Evolutionary conservation across 2,888 invertebrate species (phyloP).

Genomic region (Metallyticus violacea): DNA sequence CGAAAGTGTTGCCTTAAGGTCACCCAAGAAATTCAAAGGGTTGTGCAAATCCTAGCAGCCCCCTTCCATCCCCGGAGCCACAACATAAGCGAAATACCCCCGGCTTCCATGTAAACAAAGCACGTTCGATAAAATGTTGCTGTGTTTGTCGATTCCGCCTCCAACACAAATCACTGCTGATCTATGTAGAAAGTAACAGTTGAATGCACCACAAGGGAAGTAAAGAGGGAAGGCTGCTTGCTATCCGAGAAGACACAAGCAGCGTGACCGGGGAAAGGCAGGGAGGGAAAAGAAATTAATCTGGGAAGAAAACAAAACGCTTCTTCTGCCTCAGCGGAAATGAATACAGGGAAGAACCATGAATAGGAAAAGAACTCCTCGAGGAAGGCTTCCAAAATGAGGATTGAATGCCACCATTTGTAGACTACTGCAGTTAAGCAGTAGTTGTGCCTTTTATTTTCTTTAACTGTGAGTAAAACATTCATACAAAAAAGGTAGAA

Average conservation of each 20-base stretch:
- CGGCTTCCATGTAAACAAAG: not conserved
- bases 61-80: not conserved
- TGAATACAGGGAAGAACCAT: not conserved
- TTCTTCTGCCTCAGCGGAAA: not conserved
- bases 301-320: conserved; percentile 13
- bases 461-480: not conserved
- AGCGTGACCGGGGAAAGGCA: not conserved
- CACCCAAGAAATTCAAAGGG: not conserved
- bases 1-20: not conserved
- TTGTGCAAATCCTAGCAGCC: not conserved
- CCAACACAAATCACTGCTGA: conserved; percentile 12
- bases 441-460: not conserved
- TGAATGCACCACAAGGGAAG: not conserved
- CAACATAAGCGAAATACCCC: not conserved
- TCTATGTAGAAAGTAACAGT: not conserved
- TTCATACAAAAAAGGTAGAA: not conserved
- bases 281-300: conserved; percentile 1
- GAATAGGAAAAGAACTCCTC: not conserved
- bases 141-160: not conserved
- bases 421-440: not conserved
- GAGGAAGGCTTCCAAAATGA: not conserved
- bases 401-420: not conserved
- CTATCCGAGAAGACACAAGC: not conserved
- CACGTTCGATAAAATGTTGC: not conserved
- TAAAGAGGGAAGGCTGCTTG: too few relatives aligned